These are phyloP conservation scores for Adelognathus sp. DNA, from an alignment of 2,888 invertebrate genomes.

Conservation along the genomic window DNA sequence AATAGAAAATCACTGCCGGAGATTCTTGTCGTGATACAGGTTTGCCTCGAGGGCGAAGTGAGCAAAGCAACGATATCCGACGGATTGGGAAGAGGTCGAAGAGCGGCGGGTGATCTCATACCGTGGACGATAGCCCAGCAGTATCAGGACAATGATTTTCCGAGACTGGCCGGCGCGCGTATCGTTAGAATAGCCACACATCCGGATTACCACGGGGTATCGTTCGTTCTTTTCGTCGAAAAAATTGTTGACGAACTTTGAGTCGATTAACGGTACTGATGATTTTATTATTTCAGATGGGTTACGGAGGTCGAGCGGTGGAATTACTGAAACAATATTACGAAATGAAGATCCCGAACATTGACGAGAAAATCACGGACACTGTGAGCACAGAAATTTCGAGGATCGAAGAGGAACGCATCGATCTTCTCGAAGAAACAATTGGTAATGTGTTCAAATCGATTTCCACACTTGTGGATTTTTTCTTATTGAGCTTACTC, in stretches of 20 bases:
- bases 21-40: conserved; percentile 95
- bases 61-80: conserved; percentile 87
- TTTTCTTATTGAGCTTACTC: neutral
- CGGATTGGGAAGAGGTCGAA: conserved; percentile 92
- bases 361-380: conserved; percentile 83
- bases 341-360: conserved; percentile 88
- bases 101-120: conserved; percentile 97
- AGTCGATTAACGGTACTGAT: neutral
- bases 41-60: conserved; percentile 89
- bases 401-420: conserved; percentile 83
- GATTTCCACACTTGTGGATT: neutral
- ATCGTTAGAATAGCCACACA: conserved; percentile 98
- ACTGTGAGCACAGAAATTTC: conserved; percentile 80
- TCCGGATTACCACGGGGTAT: conserved; percentile 96
- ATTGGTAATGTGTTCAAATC: conserved; percentile 82
- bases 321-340: conserved; percentile 94
- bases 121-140: conserved; percentile 99
- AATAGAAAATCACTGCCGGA: conserved; percentile 91
- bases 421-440: conserved; percentile 87
- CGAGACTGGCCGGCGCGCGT: conserved; percentile 93
- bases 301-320: conserved; percentile 96
- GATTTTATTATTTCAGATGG: conserved; percentile 87
- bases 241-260: neutral
- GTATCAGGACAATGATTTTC: conserved; percentile 96
- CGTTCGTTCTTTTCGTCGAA: conserved; percentile 63